Base-by-base conservation (phyloP, 1,140 invertebrate species). In the Condylostylus longicornis region DNA sequence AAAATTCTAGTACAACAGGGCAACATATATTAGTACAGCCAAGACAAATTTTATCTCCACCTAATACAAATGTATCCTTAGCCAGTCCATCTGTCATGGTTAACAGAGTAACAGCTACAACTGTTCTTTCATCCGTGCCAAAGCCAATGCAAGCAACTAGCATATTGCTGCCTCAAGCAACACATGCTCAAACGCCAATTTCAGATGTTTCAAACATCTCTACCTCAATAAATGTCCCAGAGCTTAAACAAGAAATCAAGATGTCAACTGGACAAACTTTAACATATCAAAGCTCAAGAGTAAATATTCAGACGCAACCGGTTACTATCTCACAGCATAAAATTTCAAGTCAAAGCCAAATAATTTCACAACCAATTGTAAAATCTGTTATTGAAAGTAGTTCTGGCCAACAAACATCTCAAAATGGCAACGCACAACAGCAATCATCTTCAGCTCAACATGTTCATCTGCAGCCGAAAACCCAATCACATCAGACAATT, bases 91-190 rank as follows among this genome's bases (percentile, higher is more conserved):
- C 5, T 20, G 23, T 35, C 15, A 17, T 25, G 5, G 18, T 64
- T 25, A 66, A 63, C 40, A 49, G 66, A 37, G 50, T 71, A 22
- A 67, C 70, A 21, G 64, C 70, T 20, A 67, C 69, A 18, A 62
- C 69, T 10, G 64, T 72, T 17, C 53, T 70, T 37, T 51, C 65
- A 22, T 61, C 64, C 10, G 64, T 68, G 39, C 61, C 68, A 4
- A 72, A 72, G 58, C 63, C 69, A 38, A 38, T 67, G n/a, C 64
- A 59, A 55, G 39, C 58, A 3, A 65, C 59, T 23, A 69, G 64
- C 40, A 47, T 68, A 4, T 49, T 50, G 33, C 44, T 69, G 19
- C 65, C 63, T 38, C 66, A 69, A 50, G 30, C 57, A n/a, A 58
- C 52, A 36, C 39, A 49, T 12, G 55, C 51, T 10, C 34, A 35